Conservation (phyloP, 2,888 invertebrate species). For the Druceiella hillmani region DNA sequence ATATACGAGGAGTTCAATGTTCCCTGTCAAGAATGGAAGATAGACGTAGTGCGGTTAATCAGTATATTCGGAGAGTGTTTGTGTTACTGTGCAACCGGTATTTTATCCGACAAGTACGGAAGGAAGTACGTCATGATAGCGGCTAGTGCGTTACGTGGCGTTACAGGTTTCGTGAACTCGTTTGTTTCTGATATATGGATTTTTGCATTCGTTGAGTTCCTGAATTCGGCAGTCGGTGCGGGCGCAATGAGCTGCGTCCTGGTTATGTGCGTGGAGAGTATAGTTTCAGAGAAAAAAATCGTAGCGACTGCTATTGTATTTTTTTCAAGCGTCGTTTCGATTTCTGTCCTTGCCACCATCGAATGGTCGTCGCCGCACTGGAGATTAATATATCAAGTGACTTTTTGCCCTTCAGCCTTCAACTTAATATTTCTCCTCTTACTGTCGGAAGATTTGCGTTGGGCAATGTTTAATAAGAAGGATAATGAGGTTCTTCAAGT, state of each 20-base stretch:
- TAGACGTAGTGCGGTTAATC: neutral
- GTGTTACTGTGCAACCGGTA: neutral
- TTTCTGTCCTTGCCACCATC: neutral
- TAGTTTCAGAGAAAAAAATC: neutral
- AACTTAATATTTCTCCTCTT: neutral
- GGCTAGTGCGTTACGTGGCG: neutral
- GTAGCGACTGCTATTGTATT: neutral
- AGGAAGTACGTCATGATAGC: neutral
- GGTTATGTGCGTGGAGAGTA: neutral
- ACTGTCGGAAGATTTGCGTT: too few relatives aligned
- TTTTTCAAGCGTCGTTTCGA: neutral
- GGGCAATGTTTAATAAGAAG: too few relatives aligned
- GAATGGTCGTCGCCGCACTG: neutral
- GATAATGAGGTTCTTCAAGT: too few relatives aligned
- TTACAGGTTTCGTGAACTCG: neutral
- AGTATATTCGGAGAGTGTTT: neutral
- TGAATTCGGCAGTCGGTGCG: conserved; percentile 1
- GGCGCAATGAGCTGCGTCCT: neutral
- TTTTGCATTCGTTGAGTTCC: neutral
- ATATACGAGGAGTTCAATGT: neutral
- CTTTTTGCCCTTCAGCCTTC: neutral
- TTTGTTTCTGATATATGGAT: neutral
- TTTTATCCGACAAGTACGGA: neutral
- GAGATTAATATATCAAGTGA: neutral
- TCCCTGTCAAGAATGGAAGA: neutral